Evolutionary conservation across 1,140 invertebrate genomes (phyloP), one percentile per base, ranked within the genome.

Genomic region (Diabrotica undecimpunctata): DNA sequence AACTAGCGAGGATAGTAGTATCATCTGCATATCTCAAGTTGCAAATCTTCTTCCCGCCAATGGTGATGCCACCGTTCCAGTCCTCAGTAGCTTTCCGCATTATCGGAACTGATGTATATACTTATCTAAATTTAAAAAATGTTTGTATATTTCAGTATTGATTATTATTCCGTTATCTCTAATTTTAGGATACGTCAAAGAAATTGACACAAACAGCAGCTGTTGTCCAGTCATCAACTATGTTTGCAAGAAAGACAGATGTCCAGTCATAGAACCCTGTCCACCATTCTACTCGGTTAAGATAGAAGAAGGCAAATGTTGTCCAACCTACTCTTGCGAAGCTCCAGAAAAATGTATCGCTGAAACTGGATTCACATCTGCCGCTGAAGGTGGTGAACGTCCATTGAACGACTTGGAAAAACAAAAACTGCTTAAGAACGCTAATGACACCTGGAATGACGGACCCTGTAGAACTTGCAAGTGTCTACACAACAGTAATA

Each of bases 301-400:
- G 13, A 75, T 71, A 2, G 59, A 78, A 14, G 59, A 72, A 0
- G 83, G 80, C 0, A 77, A 81, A 62, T 93, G 91, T 73, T 93
- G 91, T 70, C 82, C 85, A 0, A 76, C 79, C 6, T 86, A 86
- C 64, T 78, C 80, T 3, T 93, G 91, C 74, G 87, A 85, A 68
- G 81, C 85, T 11, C 90, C 89, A 0, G 82, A 85, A 56, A 82
- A 86, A 63, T 93, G 91, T 71, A 76, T 92, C 13, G 87, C 87
- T 46, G 83, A 79, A 9, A 75, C 84, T 46, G 75, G 83, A 46
- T 85, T 83, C 68, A 82, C 81, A n/a, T 79, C 81, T 2, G 81
- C 82, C 12, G 76, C 78, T 6, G 75, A 75, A 9, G 84, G 85
- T 54, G 81, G 87, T 57, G 83, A 85, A 79, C 76, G 79, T 64